Base-by-base conservation (phyloP, 2,113 vertebrate genomes). In the Pachycephala philippinensis region DNA sequence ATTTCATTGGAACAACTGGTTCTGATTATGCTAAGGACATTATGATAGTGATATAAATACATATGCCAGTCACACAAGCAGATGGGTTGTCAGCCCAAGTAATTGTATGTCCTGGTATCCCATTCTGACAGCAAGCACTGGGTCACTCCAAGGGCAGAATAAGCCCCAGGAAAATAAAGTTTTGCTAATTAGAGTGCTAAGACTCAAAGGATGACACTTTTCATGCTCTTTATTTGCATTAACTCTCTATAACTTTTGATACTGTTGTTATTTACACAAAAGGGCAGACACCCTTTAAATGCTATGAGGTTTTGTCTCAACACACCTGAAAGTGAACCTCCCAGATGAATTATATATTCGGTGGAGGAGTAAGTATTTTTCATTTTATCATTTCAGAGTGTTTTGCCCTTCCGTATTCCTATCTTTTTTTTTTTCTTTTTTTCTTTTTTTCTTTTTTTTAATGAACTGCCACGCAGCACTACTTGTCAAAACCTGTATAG, bases 1-100 rank as follows among this genome's bases (percentile, higher is more conserved):
- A 37, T 90, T 72, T 92, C 26, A 83, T 74, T 75, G 68, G 42
- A 81, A 68, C 39, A 94, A 78, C 44, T 84, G 47, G 3, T 94
- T 76, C 56, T 78, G 27, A 76, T 91, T 86, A 87, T 60, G 10
- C 12, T 74, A 37, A 66, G 31, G 56, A 75, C 47, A 60, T 82
- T 56, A 31, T 63, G 24, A 56, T 39, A 74, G 22, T 8, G 3
- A 26, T 71, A 44, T 42, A 74, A 84, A 86, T 59, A 91, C 52
- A 60, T 31, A 33, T 7, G 13, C n/a, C 57, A 60, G 11, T 85
- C 59, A 87, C 44, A 22, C 30, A 85, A 47, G 23, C n/a, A 81
- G 37, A 39, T 6, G 16, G 14, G 14, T 19, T 71, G 47, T 59
- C 26, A 86, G 15, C 42, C 21, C n/a, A 72, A 66, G n/a, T 35